Base-by-base conservation (phyloP, 1,140 invertebrate species). In the Pantala flavescens region DNA sequence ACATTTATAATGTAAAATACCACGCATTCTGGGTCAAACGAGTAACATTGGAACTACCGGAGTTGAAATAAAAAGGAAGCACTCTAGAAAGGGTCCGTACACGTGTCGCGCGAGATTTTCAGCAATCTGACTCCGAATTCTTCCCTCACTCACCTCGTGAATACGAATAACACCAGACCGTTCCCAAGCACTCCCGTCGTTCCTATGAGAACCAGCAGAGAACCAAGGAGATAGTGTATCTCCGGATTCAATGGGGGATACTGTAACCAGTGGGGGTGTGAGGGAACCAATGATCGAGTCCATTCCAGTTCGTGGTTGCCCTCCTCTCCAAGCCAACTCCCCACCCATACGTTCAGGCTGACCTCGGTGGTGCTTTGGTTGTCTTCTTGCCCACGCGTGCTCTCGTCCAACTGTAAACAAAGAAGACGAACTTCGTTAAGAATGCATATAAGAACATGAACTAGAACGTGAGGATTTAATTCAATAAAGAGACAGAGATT, bases 111-210 rank as follows among this genome's bases (percentile, higher is more conserved):
- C 2, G 63, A n/a, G n/a, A n/a, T n/a, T n/a, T n/a, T n/a, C n/a
- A n/a, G 63, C 63, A n/a, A n/a, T n/a, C n/a, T 70, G 2, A 70
- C n/a, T 2, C 63, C n/a, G 63, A 2, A 70, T 70, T 70, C n/a
- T 70, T 21, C 11, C 11, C 2, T 7, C 19, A 75, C 74, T 78
- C 78, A 83, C 82, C 79, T 80, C 70, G 80, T 80, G 73, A 82
- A 83, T n/a, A 83, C 80, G 72, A 82, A 76, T 9, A 83, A 77
- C 10, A 83, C 81, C 55, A 82, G 78, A 28, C 80, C 78, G 76
- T 83, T 83, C 16, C 81, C 82, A 14, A 81, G 42, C 23, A 77
- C 74, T 11, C 82, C 82, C n/a, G 79, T 70, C 12, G 78, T 72
- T 49, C 81, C 81, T 42, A 82, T 78, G 0, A 80, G n/a, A 10